Base-by-base conservation (phyloP, 2,888 invertebrate species). In the Melinaea menophilus region DNA sequence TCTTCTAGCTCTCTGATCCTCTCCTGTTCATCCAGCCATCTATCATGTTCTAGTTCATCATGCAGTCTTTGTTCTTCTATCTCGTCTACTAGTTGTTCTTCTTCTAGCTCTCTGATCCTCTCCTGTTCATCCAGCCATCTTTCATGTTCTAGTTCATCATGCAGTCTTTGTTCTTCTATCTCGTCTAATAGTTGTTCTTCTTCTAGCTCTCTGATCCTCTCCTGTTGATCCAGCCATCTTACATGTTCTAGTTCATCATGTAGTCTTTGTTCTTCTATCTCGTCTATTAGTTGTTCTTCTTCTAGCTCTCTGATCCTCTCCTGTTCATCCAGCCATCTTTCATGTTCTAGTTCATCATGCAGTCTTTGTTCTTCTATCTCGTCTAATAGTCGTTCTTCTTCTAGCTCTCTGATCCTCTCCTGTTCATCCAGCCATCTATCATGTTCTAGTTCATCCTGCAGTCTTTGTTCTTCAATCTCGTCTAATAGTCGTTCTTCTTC, bases 311-410 rank as follows among this genome's bases (percentile, higher is more conserved):
- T 48, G n/a, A 48, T 11, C 5, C 2, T 13, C 13, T 48, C 48
- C 13, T 48, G 48, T 48, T 48, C 48, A 48, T 48, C 48, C 48
- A 48, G 13, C 48, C 48, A 48, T 13, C 48, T 48, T 13, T 48
- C 48, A 13, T 48, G 48, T 12, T 48, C 48, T 48, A 12, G 48
- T 13, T 48, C 48, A 13, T 48, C 48, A 48, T 12, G 48, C 2
- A 48, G 13, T 48, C 48, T n/a, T 48, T 48, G 48, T 4, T 48
- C 48, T 48, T 12, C 48, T n/a, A 48, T 48, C n/a, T 48, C 48
- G 13, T 48, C 48, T 13, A 48, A 9, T n/a, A n/a, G 1, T 13
- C 13, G 12, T 48, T 48, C 12, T n/a, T 48, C 48, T 13, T 48
- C 48, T n/a, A 48, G 5, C n/a, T 48, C 48, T 48, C n/a, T 48